Conservation (phyloP, 1,140 invertebrate genomes). For the Drosophila lacteicornis region DNA sequence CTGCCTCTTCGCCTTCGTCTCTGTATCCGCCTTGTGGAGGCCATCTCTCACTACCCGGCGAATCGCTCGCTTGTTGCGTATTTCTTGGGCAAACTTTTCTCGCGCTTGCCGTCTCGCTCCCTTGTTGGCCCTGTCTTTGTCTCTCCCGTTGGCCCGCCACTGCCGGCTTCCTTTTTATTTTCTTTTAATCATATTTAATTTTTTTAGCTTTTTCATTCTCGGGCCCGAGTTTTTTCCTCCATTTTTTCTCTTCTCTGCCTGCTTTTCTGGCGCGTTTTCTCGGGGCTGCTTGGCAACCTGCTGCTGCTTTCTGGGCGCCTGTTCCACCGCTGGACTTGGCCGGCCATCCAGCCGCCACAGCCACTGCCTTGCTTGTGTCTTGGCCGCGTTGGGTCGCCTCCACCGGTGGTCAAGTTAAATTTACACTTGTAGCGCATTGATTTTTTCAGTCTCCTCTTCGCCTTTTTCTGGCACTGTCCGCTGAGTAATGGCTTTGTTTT, state of each 20-base stretch:
- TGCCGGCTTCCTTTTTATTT: conserved; percentile 58
- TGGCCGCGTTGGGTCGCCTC: conserved; percentile 20
- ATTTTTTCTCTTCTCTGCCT: conserved; percentile 29
- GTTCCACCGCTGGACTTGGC: conserved; percentile 70
- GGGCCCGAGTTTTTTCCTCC: conserved; percentile 46
- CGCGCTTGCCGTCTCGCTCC: conserved; percentile 7
- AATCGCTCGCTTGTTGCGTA: conserved; percentile 67
- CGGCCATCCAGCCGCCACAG: conserved; percentile 55
- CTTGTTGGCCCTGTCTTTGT: conserved; percentile 1
- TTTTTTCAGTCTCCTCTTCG: conserved; percentile 53
- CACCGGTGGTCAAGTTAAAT: conserved; percentile 71
- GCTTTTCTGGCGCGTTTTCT: conserved; percentile 55
- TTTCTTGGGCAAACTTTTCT: conserved; percentile 61
- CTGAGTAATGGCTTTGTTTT: conserved; percentile 36
- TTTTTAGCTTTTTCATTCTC: conserved; percentile 76
- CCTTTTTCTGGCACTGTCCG: conserved; percentile 37
- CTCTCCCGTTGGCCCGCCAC: conserved; percentile 11
- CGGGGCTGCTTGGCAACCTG: conserved; percentile 41
- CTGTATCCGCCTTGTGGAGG: neutral
- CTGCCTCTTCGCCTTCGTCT: neutral
- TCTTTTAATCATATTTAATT: conserved; percentile 84
- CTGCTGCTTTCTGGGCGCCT: conserved; percentile 71
- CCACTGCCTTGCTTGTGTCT: conserved; percentile 3
- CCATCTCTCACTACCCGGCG: conserved; percentile 12
- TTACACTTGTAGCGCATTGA: conserved; percentile 80